Conservation (phyloP, 2,797 vertebrate genomes). For the Bryconaethiops microstoma region DNA sequence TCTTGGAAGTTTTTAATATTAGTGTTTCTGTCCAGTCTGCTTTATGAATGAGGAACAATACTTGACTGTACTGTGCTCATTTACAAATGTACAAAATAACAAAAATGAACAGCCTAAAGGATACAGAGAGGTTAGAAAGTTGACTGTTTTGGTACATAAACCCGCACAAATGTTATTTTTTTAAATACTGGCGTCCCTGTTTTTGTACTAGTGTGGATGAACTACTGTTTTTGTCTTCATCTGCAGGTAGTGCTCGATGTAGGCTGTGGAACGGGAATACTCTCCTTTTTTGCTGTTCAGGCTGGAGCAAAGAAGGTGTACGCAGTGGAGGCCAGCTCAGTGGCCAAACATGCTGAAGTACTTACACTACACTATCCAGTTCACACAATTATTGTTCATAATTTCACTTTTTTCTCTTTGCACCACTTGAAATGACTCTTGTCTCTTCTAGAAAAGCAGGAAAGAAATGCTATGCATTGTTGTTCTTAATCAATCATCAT, state of each 20-base stretch:
- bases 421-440: background rate
- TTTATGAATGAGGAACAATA: too few relatives aligned
- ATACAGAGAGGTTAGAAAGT: too few relatives aligned
- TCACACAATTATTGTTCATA: background rate
- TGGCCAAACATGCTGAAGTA: constrained; percentile 70
- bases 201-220: too few relatives aligned
- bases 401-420: background rate
- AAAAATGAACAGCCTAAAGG: too few relatives aligned
- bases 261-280: constrained; percentile 73
- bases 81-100: too few relatives aligned
- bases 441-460: background rate
- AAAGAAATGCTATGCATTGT: too few relatives aligned
- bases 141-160: too few relatives aligned
- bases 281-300: constrained; percentile 77
- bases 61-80: too few relatives aligned
- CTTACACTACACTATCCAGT: background rate
- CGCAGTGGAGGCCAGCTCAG: constrained; percentile 69
- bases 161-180: too few relatives aligned
- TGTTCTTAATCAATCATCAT: background rate
- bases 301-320: constrained; percentile 75
- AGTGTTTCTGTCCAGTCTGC: too few relatives aligned
- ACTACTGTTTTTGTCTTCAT: background rate
- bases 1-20: too few relatives aligned
- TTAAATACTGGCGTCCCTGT: too few relatives aligned
- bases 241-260: constrained; percentile 75